Evolutionary conservation across 2,888 invertebrate species (phyloP), one percentile per base, ranked within the genome.

Genomic region (Torymus aiolomorphi): DNA sequence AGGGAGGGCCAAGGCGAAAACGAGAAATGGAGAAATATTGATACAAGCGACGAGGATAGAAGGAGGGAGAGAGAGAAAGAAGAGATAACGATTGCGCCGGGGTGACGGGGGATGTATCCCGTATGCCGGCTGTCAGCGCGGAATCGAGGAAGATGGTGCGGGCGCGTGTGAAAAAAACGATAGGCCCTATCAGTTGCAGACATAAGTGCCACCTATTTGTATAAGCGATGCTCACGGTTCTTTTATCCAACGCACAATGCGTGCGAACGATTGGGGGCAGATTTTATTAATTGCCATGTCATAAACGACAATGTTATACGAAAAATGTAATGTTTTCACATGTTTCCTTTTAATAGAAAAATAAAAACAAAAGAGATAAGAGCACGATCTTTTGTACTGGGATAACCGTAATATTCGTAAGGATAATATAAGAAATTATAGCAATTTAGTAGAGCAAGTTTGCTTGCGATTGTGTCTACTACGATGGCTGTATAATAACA

Each of bases 121-220:
- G 52, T 62, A 66, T 56, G 14, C 12, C 56, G 8, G 18, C 11
- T n/a, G 63, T n/a, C n/a, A n/a, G 31, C 14, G 42, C 4, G 12
- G 42, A 18, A 42, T 42, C 42, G 42, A 42, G 42, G n/a, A 14
- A 56, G 67, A 52, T 66, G 74, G n/a, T 69, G 69, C 42, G 76
- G 52, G 61, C 42, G 62, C 10, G 69, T 42, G 54, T 42, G 42
- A 66, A 76, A 73, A 76, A 76, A 76, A 24, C 59, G 67, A 76
- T 69, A 69, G 51, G 52, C 61, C 66, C 14, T 76, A 76, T 76
- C 76, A 42, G 61, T 76, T 62, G 67, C 76, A 59, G 67, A 31
- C 76, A 66, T 54, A 62, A 69, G 69, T 76, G 76, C 66, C 61
- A 52, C 24, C 42, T 61, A 75, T 75, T 75, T 76, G 65, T 67